Conservation (phyloP, 2,888 invertebrate species). For the Sarcophaga caerulescens region DNA sequence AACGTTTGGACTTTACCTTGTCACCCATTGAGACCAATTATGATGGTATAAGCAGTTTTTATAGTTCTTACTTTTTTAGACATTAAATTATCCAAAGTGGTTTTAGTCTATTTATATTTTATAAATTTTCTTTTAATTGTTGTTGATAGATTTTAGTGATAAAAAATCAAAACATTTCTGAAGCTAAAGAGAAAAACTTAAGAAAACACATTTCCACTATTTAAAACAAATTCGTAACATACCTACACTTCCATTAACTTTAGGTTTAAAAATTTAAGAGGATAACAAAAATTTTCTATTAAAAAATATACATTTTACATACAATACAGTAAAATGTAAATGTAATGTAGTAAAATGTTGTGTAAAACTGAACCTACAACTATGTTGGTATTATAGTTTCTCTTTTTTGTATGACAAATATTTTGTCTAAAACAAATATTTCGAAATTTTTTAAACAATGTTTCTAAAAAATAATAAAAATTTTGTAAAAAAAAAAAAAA, state of each 20-base stretch:
- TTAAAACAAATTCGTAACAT: background rate
- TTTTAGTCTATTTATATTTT: slow-evolving; percentile 63
- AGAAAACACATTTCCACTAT: background rate
- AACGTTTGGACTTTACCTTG: slow-evolving; percentile 79
- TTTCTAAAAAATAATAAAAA: background rate
- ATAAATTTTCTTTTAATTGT: slow-evolving; percentile 62
- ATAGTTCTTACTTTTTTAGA: slow-evolving; percentile 79
- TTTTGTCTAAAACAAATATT: background rate
- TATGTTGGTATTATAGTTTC: background rate
- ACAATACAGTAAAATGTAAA: too few species aligned
- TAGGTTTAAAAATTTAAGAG: background rate
- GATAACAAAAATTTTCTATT: background rate
- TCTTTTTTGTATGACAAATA: background rate
- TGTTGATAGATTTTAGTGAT: slow-evolving; percentile 55
- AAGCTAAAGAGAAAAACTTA: slow-evolving; percentile 10
- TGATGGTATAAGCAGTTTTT: slow-evolving; percentile 80
- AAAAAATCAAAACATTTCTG: slow-evolving; percentile 18
- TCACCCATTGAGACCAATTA: slow-evolving; percentile 77
- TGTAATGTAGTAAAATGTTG: too few species aligned
- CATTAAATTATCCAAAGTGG: slow-evolving; percentile 72
- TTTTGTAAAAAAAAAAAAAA: too few species aligned
- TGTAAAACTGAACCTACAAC: too few species aligned
- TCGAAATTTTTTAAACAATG: background rate
- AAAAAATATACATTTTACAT: too few species aligned
- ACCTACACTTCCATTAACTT: background rate